Conservation (phyloP, 2,797 vertebrate genomes). For the Catostomus latipinnis region DNA sequence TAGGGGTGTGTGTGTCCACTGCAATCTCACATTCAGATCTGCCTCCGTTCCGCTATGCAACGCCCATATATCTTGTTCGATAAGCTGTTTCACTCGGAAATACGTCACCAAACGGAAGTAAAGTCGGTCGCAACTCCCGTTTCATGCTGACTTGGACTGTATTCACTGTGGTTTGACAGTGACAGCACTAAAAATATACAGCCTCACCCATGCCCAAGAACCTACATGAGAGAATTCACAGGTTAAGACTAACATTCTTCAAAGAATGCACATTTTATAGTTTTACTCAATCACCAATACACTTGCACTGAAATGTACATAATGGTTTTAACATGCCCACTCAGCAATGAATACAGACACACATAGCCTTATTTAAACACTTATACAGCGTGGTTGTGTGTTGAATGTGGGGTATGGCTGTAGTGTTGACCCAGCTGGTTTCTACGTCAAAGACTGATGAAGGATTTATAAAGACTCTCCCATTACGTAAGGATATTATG, state of each 20-base stretch:
- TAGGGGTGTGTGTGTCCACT: too few relatives aligned
- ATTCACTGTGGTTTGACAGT: not conserved
- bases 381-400: not conserved
- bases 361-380: not conserved
- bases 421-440: conserved; percentile 21
- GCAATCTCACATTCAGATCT: too few relatives aligned
- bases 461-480: conserved; percentile 46
- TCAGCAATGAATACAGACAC: conserved; percentile 9
- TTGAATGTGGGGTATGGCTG: conserved; percentile 33
- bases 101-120: too few relatives aligned
- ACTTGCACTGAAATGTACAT: conserved; percentile 2
- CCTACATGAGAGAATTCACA: not conserved
- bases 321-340: not conserved
- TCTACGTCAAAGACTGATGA: conserved; percentile 35
- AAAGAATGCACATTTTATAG: not conserved
- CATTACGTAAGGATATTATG: conserved; percentile 39
- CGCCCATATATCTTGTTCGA: too few relatives aligned
- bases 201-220: not conserved
- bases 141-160: too few relatives aligned
- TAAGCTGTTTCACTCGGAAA: too few relatives aligned
- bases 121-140: too few relatives aligned
- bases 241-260: not conserved
- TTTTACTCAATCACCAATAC: not conserved
- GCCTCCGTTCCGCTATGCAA: too few relatives aligned
- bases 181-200: not conserved